phyloP scores from a whole-genome alignment of 2,888 invertebrate genomes.

The Ectobius pallidus region DNA sequence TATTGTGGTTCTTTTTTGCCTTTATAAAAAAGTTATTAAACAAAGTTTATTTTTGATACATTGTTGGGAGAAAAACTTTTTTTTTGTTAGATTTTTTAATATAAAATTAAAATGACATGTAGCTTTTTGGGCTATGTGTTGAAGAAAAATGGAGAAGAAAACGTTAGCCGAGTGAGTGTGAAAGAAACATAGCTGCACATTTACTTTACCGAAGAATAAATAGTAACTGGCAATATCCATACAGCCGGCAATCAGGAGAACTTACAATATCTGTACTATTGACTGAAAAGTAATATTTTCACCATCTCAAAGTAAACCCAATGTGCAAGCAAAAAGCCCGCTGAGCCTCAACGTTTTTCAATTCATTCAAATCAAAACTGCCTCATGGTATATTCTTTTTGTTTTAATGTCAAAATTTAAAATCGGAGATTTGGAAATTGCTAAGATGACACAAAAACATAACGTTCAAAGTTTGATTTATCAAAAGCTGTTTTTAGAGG shows the following conservation, averaged over 20 bases:
- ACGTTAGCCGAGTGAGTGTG: constrained; percentile 42
- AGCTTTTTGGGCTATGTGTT: constrained; percentile 41
- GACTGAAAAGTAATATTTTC: neutral
- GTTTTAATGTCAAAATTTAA: constrained; percentile 33
- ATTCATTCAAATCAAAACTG: constrained; percentile 38
- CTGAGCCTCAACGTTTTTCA: constrained; percentile 42
- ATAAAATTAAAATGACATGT: constrained; percentile 45
- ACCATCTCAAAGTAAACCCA: constrained; percentile 38
- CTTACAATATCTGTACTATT: neutral
- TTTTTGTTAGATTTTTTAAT: constrained; percentile 62
- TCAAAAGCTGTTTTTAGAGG: no score
- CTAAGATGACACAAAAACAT: neutral
- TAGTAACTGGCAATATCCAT: constrained; percentile 14
- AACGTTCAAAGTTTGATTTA: neutral
- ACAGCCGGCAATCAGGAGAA: neutral
- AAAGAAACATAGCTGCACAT: constrained; percentile 36
- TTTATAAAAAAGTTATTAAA: constrained; percentile 51
- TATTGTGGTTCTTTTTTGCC: constrained; percentile 49
- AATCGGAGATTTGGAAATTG: neutral
- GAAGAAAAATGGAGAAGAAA: constrained; percentile 42
- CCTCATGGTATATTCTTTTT: constrained; percentile 24
- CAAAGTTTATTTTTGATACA: constrained; percentile 71
- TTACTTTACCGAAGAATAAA: constrained; percentile 19
- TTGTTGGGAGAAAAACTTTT: constrained; percentile 64
- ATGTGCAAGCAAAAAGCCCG: constrained; percentile 38